These are phyloP conservation scores for Melanotaenia boesemani DNA, from an alignment of 2,797 vertebrate species.

Conservation along the genomic window DNA sequence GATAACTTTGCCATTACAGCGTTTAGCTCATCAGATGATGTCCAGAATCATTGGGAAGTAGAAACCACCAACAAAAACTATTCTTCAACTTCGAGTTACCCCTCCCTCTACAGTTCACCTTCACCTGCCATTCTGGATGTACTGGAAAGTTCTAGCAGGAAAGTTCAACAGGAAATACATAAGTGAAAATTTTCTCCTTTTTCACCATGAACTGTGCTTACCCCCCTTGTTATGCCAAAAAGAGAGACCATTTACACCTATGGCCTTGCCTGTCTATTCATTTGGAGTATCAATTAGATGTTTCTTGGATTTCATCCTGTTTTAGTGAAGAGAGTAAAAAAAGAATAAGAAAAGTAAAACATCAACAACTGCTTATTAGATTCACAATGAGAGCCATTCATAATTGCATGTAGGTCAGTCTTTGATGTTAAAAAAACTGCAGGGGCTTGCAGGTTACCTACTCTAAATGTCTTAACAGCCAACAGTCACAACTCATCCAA, in stretches of 20 bases:
- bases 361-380: not conserved
- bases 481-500: not conserved
- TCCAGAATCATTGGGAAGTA: not conserved
- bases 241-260: not conserved
- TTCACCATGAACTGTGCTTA: not conserved
- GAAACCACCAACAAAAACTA: not conserved
- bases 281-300: not conserved
- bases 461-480: conserved; percentile 4
- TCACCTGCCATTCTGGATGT: not conserved
- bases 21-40: no score
- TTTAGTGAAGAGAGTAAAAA: not conserved
- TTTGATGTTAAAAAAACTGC: not conserved
- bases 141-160: not conserved
- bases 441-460: not conserved
- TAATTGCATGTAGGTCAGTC: not conserved
- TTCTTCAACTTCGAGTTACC: not conserved
- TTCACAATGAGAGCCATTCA: not conserved
- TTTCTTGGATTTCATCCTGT: not conserved
- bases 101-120: not conserved
- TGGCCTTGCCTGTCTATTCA: not conserved
- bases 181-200: not conserved
- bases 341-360: not conserved
- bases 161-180: not conserved
- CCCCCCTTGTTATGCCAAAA: not conserved
- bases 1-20: no score